Evolutionary conservation across 2,888 invertebrate species (phyloP).

Genomic region (Cylloceria caligata): DNA sequence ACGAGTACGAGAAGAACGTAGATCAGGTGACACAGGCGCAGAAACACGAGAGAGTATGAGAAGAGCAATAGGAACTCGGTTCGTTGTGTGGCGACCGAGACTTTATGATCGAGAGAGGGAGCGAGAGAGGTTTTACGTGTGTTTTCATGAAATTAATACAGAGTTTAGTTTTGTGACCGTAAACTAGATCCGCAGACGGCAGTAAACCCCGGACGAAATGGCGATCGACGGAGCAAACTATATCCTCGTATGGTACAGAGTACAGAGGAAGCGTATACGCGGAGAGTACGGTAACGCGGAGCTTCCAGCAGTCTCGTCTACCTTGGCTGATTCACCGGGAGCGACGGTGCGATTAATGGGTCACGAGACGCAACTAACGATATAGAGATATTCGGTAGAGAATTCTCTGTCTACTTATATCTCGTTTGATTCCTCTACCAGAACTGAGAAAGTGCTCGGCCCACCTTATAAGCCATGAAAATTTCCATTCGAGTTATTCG

Average conservation of each 20-base stretch:
- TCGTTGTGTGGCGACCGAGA: slow-evolving; percentile 65
- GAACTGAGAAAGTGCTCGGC: slow-evolving; percentile 45
- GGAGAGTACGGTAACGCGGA: slow-evolving; percentile 7
- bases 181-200: slow-evolving; percentile 81
- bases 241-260: background rate
- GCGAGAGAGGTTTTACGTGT: slow-evolving; percentile 75
- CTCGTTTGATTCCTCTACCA: slow-evolving; percentile 38
- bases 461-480: slow-evolving; percentile 65
- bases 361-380: slow-evolving; percentile 78
- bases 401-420: slow-evolving; percentile 40
- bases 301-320: slow-evolving; percentile 64
- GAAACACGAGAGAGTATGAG: slow-evolving; percentile 49
- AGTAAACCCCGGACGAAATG: slow-evolving; percentile 78
- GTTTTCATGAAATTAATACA: slow-evolving; percentile 82
- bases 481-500: slow-evolving; percentile 67
- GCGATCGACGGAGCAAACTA: slow-evolving; percentile 75
- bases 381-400: slow-evolving; percentile 81
- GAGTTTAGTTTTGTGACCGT: slow-evolving; percentile 81
- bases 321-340: slow-evolving; percentile 64
- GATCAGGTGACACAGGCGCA: slow-evolving; percentile 40
- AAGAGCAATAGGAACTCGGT: slow-evolving; percentile 71
- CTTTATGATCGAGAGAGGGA: slow-evolving; percentile 69
- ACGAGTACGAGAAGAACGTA: slow-evolving; percentile 48
- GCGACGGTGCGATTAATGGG: slow-evolving; percentile 80
- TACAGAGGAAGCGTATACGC: background rate